Evolutionary conservation across 2,888 invertebrate genomes (phyloP).

Genomic region (Litoditis marina): DNA sequence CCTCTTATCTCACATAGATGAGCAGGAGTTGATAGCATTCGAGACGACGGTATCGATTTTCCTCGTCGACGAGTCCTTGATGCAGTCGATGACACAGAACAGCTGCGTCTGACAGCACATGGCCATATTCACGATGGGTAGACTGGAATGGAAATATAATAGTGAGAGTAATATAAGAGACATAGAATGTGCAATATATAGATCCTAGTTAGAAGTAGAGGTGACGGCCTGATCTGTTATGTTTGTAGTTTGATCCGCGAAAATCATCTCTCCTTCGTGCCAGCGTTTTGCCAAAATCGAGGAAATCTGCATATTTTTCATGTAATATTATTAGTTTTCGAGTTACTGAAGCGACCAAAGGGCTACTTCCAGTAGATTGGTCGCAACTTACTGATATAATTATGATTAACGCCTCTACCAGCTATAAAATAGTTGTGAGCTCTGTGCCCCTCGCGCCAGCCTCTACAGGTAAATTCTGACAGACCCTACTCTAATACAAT

Average conservation of each 20-base stretch:
- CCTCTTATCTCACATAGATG: conserved; percentile 72
- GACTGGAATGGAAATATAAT: too few species aligned
- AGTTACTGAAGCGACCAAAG: too few species aligned
- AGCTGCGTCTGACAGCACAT: conserved; percentile 90
- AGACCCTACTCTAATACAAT: too few species aligned
- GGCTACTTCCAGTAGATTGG: too few species aligned
- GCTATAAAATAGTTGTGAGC: too few species aligned
- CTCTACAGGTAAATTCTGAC: too few species aligned
- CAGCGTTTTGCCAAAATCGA: neutral
- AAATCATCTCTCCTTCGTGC: neutral
- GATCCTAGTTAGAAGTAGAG: neutral
- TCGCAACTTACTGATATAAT: too few species aligned
- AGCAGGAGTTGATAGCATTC: conserved; percentile 86
- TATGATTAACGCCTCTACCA: too few species aligned
- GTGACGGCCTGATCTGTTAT: too few species aligned
- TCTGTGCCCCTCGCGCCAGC: too few species aligned
- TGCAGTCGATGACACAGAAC: conserved; percentile 80
- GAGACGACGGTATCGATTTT: conserved; percentile 82
- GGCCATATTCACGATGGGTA: conserved; percentile 94
- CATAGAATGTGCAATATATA: conserved; percentile 8
- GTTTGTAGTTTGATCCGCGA: neutral
- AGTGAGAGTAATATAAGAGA: neutral
- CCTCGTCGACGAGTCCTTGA: conserved; percentile 70
- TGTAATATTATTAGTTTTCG: too few species aligned
- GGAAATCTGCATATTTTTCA: too few species aligned